Evolutionary conservation across 2,797 vertebrate species (phyloP), one percentile per base, ranked within the genome.

Genomic region (Neostethus bicornis): DNA sequence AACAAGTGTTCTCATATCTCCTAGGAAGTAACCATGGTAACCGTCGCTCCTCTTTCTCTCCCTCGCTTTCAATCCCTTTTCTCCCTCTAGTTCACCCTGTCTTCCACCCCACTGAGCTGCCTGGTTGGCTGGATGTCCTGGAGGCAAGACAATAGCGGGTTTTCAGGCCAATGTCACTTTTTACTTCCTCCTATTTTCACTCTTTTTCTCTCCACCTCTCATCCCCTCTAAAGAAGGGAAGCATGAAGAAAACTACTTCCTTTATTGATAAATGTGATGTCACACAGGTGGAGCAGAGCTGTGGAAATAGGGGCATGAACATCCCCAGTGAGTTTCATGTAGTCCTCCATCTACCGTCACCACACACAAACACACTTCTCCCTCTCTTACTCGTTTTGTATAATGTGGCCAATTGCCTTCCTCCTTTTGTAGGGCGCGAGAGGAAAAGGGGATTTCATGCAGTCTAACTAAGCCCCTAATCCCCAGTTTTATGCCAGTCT

Each of bases 11-110:
- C 87, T 83, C 46, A 75, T 84, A 82, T 90, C 90, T 87, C 88
- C 70, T 57, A 75, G 82, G 86, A 89, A 65, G 92, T 92, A 81
- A 90, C 92, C 90, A 92, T 92, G 79, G 89, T 77, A 92, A 92
- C 92, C 79, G 73, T 83, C 74, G 53, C 52, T 64, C 60, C 34
- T 29, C 23, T 32, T 46, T 17, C 34, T 38, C 46, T 56, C 25
- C 32, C 50, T 17, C 39, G 38, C 46, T 52, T 41, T 37, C 28
- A 29, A 29, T 38, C 28, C 35, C 52, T 41, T 29, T 23, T 31
- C 24, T 37, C 50, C 50, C 51, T 49, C 57, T 67, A 46, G 64
- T 66, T 62, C 77, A 70, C 73, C 47, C 76, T 34, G 54, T 35
- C 24, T 55, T 66, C 69, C 60, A n/a, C 69, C 77, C 66, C 71